These are phyloP conservation scores for Eudyptes chrysolophus DNA, from an alignment of 2,113 vertebrate genomes.

Conservation along the genomic window DNA sequence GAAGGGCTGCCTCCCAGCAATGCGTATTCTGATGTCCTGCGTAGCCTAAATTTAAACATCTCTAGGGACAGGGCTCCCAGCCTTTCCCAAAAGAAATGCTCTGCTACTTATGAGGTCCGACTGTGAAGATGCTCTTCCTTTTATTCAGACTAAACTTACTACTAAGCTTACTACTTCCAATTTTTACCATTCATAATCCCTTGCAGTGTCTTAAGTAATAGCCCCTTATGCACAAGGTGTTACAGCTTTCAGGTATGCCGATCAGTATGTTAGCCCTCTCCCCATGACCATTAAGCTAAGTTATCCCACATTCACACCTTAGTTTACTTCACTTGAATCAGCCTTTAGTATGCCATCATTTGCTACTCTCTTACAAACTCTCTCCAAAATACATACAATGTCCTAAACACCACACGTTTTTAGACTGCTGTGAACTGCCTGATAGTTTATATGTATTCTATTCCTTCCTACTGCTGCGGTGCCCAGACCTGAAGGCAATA, in stretches of 20 bases:
- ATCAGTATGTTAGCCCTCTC: not conserved
- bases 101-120: not conserved
- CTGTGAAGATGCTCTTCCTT: not conserved
- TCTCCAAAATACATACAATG: not conserved
- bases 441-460: not conserved
- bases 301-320: not conserved
- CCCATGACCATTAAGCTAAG: not conserved
- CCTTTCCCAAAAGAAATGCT: not conserved
- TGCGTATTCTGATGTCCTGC: not conserved
- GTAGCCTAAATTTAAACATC: not conserved
- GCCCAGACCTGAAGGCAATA: not conserved
- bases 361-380: not conserved
- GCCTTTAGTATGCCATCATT: not conserved
- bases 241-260: not conserved
- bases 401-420: not conserved
- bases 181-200: not conserved
- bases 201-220: not conserved
- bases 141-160: not conserved
- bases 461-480: not conserved
- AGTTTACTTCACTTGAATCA: not conserved
- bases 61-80: not conserved
- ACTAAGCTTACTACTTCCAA: not conserved
- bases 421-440: not conserved
- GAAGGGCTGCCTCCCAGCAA: not conserved
- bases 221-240: not conserved